Evolutionary conservation across 2,113 vertebrate genomes (phyloP), one percentile per base, ranked within the genome.

Genomic region (Eclectus roratus): DNA sequence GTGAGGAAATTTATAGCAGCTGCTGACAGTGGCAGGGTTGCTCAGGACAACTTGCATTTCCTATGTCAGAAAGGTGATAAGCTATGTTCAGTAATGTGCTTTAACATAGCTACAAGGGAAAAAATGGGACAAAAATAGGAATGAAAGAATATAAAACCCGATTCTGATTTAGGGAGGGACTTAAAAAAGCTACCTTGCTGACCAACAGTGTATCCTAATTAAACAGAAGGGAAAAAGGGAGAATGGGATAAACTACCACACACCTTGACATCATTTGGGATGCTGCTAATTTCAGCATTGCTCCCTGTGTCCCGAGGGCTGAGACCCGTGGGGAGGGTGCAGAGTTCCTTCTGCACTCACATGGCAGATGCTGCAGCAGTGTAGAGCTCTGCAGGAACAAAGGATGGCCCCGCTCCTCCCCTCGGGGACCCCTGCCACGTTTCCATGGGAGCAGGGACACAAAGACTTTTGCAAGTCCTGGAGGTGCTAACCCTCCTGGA

Each of bases 291-390:
- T 44, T 60, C 56, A n/a, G 31, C 13, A 25, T 24, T 10, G 24
- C 56, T 56, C 56, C 35, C 61, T 28, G 55, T 1, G 1, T 49
- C 49, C n/a, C 2, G 0, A 56, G 29, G 29, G 47, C 29, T 2
- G 2, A 66, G 78, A 77, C 20, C 21, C 1, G 0, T 0, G 0
- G 17, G 55, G 68, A 47, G 49, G 27, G 24, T 1, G 1, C 1
- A 10, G 31, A 19, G 37, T 33, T 47, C 35, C 64, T 43, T 33
- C 63, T 33, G 46, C 2, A 5, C 56, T 53, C 1, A 1, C 52
- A 53, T 5, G 1, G 69, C 56, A 72, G 72, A 58, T 58, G 56
- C 71, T 14, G n/a, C 13, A 11, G 73, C 6, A 4, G 27, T 1
- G 2, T 44, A 65, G 50, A 87, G 82, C 35, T 44, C 65, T 55